These are phyloP conservation scores for Tinea pellionella DNA, from an alignment of 2,888 invertebrate genomes.

Conservation along the genomic window DNA sequence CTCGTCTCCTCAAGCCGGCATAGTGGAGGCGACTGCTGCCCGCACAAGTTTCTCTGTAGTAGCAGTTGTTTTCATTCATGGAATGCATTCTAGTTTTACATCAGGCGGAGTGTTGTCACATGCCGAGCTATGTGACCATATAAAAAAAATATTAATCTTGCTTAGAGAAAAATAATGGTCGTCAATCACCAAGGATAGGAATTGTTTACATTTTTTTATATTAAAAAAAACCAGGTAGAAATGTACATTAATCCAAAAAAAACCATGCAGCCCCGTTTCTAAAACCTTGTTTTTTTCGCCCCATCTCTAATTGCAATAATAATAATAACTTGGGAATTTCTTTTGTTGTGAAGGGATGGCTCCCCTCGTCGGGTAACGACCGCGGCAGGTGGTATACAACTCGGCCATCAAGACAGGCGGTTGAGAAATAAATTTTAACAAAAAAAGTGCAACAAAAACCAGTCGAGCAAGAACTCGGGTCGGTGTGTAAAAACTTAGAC, in stretches of 20 bases:
- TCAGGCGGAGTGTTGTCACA: no score
- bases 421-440: constrained; percentile 45
- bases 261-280: constrained; percentile 15
- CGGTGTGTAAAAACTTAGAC: background rate
- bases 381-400: constrained; percentile 64
- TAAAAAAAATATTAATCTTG: background rate
- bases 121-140: no score
- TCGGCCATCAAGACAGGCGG: constrained; percentile 28
- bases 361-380: constrained; percentile 61
- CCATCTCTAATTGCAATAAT: constrained; percentile 42
- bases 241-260: constrained; percentile 15
- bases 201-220: constrained; percentile 62
- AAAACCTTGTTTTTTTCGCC: constrained; percentile 51
- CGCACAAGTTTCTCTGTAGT: no score
- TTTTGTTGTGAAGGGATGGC: constrained; percentile 51
- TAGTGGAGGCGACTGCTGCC: no score
- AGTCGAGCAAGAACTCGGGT: constrained; percentile 27
- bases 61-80: no score
- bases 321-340: constrained; percentile 59
- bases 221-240: constrained; percentile 31
- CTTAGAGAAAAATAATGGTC: background rate
- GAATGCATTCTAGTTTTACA: no score
- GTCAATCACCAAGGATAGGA: constrained; percentile 21
- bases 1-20: no score
- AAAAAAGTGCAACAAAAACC: constrained; percentile 56